A percentile compares a stretch with the other conserved stretches of the same genome.
phyloP scores from a whole-genome alignment of 2,888 invertebrate species.

The Disparrhopalites patrizii region DNA sequence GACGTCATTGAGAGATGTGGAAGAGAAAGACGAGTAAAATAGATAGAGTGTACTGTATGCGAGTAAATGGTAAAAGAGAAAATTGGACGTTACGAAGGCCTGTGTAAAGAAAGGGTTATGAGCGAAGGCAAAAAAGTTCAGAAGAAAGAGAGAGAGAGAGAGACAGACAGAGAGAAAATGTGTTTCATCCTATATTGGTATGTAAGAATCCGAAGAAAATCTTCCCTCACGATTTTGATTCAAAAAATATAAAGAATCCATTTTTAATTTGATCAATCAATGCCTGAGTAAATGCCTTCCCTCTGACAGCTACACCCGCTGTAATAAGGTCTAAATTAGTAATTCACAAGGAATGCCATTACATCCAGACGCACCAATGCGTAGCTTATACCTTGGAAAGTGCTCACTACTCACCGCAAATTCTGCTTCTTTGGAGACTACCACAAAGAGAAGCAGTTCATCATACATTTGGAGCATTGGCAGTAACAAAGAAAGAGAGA shows the following conservation, averaged over 20 bases:
- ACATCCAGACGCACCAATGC: no score
- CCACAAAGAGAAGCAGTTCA: no score
- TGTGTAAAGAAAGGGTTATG: not conserved
- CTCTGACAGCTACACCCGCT: slow-evolving; percentile 19
- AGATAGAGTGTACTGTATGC: not conserved
- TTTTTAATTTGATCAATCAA: slow-evolving; percentile 25
- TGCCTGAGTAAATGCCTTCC: slow-evolving; percentile 30
- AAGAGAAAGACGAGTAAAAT: no score
- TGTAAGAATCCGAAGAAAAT: slow-evolving; percentile 29
- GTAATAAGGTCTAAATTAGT: slow-evolving; percentile 24
- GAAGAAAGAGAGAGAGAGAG: not conserved
- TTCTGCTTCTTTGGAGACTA: no score
- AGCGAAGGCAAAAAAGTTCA: not conserved
- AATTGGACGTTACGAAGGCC: not conserved
- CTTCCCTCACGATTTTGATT: slow-evolving; percentile 26
- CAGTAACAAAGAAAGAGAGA: no score
- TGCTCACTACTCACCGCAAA: no score
- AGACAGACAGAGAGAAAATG: no score
- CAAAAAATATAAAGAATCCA: slow-evolving; percentile 14
- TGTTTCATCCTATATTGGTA: no score
- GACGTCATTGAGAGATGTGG: no score
- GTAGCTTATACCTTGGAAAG: no score
- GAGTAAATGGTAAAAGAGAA: not conserved
- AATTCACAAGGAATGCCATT: slow-evolving; percentile 12
- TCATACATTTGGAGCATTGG: no score